These are phyloP conservation scores for Epinephelus fuscoguttatus DNA, from an alignment of 2,113 vertebrate genomes.

Conservation along the genomic window DNA sequence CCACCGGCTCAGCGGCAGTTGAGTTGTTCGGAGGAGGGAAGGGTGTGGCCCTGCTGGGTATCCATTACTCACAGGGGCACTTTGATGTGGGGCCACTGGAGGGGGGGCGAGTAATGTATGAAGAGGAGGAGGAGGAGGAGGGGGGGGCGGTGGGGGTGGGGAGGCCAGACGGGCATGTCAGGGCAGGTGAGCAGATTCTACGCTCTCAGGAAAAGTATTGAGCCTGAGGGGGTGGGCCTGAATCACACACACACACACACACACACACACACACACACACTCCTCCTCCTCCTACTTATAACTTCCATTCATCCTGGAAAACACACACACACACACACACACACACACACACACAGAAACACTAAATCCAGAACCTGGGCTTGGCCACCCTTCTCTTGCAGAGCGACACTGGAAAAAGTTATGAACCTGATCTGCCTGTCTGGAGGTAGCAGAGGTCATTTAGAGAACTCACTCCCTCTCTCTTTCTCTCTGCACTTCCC, in stretches of 20 bases:
- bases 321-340: slow-evolving; percentile 28
- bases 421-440: slow-evolving; percentile 56
- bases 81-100: slow-evolving; percentile 80
- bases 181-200: slow-evolving; percentile 79
- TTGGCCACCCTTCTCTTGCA: slow-evolving; percentile 37
- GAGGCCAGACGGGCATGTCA: slow-evolving; percentile 64
- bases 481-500: background rate
- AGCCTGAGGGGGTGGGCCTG: slow-evolving; percentile 70
- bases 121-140: background rate
- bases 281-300: slow-evolving; percentile 36
- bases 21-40: slow-evolving; percentile 69
- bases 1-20: slow-evolving; percentile 62
- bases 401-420: slow-evolving; percentile 56
- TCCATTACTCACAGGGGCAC: slow-evolving; percentile 79
- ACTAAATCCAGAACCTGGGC: slow-evolving; percentile 47
- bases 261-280: slow-evolving; percentile 11
- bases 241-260: slow-evolving; percentile 58
- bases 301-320: slow-evolving; percentile 44
- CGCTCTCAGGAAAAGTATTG: slow-evolving; percentile 73
- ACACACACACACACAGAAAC: background rate
- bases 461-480: slow-evolving; percentile 21
- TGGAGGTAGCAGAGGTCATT: slow-evolving; percentile 56
- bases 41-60: slow-evolving; percentile 79
- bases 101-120: slow-evolving; percentile 38
- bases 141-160: background rate